Evolutionary conservation across 2,888 invertebrate species (phyloP), one percentile per base, ranked within the genome.

Genomic region (Petrolisthes cinctipes): DNA sequence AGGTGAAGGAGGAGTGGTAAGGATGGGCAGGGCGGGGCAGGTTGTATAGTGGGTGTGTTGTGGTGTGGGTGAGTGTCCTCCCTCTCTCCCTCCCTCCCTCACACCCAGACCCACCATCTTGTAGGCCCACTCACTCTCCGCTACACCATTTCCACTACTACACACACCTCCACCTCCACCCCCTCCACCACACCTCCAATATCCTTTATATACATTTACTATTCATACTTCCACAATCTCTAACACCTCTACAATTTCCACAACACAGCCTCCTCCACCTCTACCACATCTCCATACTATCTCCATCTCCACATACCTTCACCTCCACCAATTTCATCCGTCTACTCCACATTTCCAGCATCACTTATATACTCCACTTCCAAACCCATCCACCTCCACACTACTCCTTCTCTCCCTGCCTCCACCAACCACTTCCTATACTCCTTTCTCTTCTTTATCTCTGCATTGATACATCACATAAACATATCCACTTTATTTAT

Each of bases 21-120:
- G 66, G 84, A 53, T 76, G 86, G 82, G 82, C 78, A 78, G 57
- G 75, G n/a, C 61, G 56, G 82, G 78, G 20, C 76, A 37, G 82
- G 20, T 68, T 61, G 56, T 68, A 20, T 83, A 20, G 14, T 14
- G 71, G 14, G 71, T 14, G 14, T 14, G 20, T 14, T 66, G 82
- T 23, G 23, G 54, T 61, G 51, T 78, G 23, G 78, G 23, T 17
- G 57, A 7, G 79, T 86, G 53, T n/a, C 23, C 80, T 79, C 68
- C 85, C 79, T 81, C 86, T 76, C 86, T 68, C 79, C 76, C 37
- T 68, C 79, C 76, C 37, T n/a, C 73, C 86, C 56, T 20, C 73
- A 83, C 9, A 11, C 61, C 61, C 61, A 81, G 54, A 61, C 86
- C 86, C 78, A 83, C 86, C 82, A 86, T 86, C 82, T 86, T 86